These are phyloP conservation scores for Electrona antarctica DNA, from an alignment of 2,113 vertebrate genomes.

Conservation along the genomic window DNA sequence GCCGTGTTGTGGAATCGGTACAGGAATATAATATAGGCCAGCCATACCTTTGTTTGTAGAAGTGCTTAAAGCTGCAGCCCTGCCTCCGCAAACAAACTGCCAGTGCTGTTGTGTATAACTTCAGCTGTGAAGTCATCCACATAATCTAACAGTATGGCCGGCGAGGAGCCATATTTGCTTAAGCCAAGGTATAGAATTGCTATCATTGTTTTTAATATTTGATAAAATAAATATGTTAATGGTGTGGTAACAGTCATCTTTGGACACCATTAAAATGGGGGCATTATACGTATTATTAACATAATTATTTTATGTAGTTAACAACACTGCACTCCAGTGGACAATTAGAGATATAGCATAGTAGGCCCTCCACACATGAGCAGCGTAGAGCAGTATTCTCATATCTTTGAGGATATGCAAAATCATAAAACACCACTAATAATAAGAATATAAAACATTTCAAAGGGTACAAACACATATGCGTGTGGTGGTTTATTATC, in stretches of 20 bases:
- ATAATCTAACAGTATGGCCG: constrained; percentile 45
- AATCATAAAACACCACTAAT: neutral
- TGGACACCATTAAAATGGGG: too few species aligned
- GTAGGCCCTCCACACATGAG: neutral
- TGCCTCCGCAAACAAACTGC: constrained; percentile 44
- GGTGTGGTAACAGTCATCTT: too few species aligned
- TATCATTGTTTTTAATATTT: neutral
- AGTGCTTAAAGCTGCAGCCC: constrained; percentile 45
- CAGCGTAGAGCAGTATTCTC: too few species aligned
- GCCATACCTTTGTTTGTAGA: constrained; percentile 58
- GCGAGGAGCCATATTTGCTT: constrained; percentile 38
- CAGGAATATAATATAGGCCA: constrained; percentile 43
- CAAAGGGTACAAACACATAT: neutral
- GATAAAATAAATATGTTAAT: neutral
- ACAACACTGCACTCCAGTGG: constrained; percentile 61
- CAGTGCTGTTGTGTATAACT: constrained; percentile 28
- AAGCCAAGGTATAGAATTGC: constrained; percentile 14
- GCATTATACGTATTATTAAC: too few species aligned
- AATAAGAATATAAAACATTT: too few species aligned
- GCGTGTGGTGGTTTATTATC: constrained; percentile 39
- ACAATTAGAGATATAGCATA: neutral
- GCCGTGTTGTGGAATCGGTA: constrained; percentile 67
- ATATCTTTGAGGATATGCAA: too few species aligned
- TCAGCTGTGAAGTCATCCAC: constrained; percentile 44
- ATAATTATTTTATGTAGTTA: constrained; percentile 13